A percentile compares a stretch with the other conserved stretches of the same genome.
Evolutionary conservation across 1,140 invertebrate genomes (phyloP).

Genomic region (Drosophila kurseongensis): DNA sequence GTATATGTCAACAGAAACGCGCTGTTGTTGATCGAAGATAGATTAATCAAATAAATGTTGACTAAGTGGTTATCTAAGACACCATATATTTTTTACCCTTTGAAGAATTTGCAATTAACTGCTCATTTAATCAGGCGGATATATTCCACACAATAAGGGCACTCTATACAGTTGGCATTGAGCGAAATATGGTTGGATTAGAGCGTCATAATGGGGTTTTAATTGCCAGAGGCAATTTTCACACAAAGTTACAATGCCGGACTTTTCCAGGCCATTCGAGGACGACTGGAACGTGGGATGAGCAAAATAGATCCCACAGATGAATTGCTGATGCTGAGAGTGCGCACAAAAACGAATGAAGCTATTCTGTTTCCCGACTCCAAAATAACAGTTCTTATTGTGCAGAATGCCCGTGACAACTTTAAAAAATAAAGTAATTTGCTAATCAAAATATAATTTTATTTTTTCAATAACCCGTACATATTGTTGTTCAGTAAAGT

Average conservation of each 20-base stretch:
- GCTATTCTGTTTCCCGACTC: slow-evolving; percentile 69
- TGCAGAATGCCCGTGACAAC: slow-evolving; percentile 68
- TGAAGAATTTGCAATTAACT: too few species aligned
- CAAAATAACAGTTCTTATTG: slow-evolving; percentile 76
- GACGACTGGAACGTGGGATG: slow-evolving; percentile 65
- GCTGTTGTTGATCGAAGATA: too few species aligned
- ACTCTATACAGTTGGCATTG: slow-evolving; percentile 15
- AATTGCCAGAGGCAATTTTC: too few species aligned
- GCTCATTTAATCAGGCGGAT: too few species aligned
- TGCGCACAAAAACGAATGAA: slow-evolving; percentile 72
- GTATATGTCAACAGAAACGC: not conserved
- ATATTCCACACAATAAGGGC: not conserved
- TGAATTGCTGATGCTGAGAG: slow-evolving; percentile 70
- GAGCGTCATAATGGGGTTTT: too few species aligned
- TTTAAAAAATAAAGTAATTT: slow-evolving; percentile 12
- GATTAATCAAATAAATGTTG: too few species aligned
- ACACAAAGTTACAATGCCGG: slow-evolving; percentile 58
- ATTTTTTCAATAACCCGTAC: too few species aligned
- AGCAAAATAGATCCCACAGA: slow-evolving; percentile 68
- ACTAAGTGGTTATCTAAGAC: too few species aligned
- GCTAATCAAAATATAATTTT: too few species aligned
- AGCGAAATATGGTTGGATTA: not conserved
- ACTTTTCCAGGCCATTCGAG: slow-evolving; percentile 61
- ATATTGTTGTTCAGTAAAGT: too few species aligned
- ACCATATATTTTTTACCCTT: too few species aligned